Base-by-base conservation (phyloP, 2,113 vertebrate genomes). In the Osmerus eperlanus region DNA sequence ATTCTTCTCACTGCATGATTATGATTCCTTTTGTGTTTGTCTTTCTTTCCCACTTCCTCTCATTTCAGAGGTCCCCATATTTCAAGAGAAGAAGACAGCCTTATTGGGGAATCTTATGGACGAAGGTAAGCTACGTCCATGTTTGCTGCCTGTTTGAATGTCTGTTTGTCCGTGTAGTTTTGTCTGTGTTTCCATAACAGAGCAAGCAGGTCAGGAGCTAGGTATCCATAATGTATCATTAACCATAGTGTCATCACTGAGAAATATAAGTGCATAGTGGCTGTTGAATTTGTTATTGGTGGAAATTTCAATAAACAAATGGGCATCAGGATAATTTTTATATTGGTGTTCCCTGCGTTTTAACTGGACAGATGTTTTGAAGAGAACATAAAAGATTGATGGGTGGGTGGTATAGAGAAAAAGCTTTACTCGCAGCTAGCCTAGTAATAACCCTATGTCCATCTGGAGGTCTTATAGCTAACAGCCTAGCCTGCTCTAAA, bases 61-160 rank as follows among this genome's bases (percentile, higher is more conserved):
- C 32, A 16, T 88, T 87, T 47, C 82, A 92, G 91, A 90, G 89
- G 85, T 93, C 91, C 86, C 85, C 77, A 89, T 86, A 89, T 92
- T 93, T 92, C 91, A 91, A 88, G 89, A 90, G 89, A 86, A 91
- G 90, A 90, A 83, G 85, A 89, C 82, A 83, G 83, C 89, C 89
- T 86, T 86, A 88, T 85, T 92, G 90, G 88, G 88, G 88, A 93
- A 93, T 93, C 92, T 90, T 93, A 93, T 93, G 92, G 92, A 93
- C 91, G 92, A 93, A 92, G 92, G 92, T 88, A 78, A 81, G 41
- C 36, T 1, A 73, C 5, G 53, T 70, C 65, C 4, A 51, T 6
- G 18, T 32, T 71, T 6, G 61, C 3, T 21, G 19, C 68, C 21
- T 63, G 18, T 61, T 55, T n/a, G 41, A 23, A 18, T 68, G 51